These are phyloP conservation scores for Carcina quercana DNA, from an alignment of 2,888 invertebrate genomes.

Conservation along the genomic window DNA sequence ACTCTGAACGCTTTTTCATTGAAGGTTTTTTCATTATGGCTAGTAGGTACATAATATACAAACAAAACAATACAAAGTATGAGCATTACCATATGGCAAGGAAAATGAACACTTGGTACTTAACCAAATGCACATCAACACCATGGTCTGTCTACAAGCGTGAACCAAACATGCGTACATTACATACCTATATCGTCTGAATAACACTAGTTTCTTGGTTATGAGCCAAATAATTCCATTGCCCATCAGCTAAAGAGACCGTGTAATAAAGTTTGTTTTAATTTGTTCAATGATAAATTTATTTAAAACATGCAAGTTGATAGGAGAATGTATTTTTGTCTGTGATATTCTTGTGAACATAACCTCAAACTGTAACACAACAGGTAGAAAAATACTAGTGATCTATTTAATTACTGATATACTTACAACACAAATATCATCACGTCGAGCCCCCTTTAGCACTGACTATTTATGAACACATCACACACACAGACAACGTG, in stretches of 20 bases:
- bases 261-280: conserved; percentile 16
- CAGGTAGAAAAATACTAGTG: conserved; percentile 16
- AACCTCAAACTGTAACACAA: conserved; percentile 57
- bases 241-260: conserved; percentile 27
- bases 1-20: too few relatives aligned
- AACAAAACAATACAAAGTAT: too few relatives aligned
- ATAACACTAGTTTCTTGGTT: conserved; percentile 28
- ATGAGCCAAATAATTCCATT: conserved; percentile 30
- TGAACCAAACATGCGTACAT: too few relatives aligned
- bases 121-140: neutral
- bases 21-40: too few relatives aligned
- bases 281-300: conserved; percentile 17
- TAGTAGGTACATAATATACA: too few relatives aligned
- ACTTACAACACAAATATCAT: conserved; percentile 62
- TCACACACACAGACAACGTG: conserved; percentile 51
- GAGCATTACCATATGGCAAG: too few relatives aligned
- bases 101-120: neutral
- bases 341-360: conserved; percentile 40
- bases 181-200: conserved; percentile 2
- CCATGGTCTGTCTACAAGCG: neutral
- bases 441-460: conserved; percentile 54
- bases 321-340: conserved; percentile 27
- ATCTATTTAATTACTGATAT: conserved; percentile 30
- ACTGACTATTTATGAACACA: conserved; percentile 67
- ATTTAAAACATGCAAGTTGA: conserved; percentile 16